Evolutionary conservation across 2,888 invertebrate species (phyloP).

Genomic region (Balanococcus diminutus): DNA sequence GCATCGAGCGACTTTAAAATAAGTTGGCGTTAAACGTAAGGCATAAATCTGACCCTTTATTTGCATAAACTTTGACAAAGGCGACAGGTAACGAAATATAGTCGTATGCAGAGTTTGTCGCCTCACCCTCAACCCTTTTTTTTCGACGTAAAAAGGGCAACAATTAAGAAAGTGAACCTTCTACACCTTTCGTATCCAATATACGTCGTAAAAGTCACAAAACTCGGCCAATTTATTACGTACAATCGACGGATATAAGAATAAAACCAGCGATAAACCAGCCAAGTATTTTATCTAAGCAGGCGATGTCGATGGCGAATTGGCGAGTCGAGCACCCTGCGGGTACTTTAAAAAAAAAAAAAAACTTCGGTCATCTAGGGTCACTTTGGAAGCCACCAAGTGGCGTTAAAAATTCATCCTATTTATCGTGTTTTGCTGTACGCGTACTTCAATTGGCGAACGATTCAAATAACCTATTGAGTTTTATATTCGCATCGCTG

Average conservation of each 20-base stretch:
- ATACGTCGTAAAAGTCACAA: background rate
- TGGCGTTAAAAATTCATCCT: background rate
- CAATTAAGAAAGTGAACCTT: background rate
- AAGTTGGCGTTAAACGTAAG: background rate
- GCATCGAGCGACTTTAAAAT: background rate
- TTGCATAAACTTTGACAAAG: constrained; percentile 5
- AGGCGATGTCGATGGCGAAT: background rate
- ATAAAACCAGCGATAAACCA: background rate
- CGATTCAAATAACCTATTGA: background rate
- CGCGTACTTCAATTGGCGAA: background rate
- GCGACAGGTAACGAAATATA: background rate
- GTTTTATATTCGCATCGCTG: background rate
- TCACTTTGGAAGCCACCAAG: background rate
- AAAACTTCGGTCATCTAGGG: background rate
- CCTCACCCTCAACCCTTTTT: background rate
- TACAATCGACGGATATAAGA: background rate
- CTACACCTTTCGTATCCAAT: background rate
- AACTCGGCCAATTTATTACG: background rate
- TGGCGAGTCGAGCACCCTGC: background rate
- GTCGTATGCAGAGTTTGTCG: background rate
- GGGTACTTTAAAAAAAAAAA: no score
- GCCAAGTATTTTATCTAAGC: background rate
- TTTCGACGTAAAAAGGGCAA: background rate
- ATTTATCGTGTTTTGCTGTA: background rate
- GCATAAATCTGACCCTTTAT: background rate